Base-by-base conservation (phyloP, 2,797 vertebrate genomes). In the Decapterus maruadsi region DNA sequence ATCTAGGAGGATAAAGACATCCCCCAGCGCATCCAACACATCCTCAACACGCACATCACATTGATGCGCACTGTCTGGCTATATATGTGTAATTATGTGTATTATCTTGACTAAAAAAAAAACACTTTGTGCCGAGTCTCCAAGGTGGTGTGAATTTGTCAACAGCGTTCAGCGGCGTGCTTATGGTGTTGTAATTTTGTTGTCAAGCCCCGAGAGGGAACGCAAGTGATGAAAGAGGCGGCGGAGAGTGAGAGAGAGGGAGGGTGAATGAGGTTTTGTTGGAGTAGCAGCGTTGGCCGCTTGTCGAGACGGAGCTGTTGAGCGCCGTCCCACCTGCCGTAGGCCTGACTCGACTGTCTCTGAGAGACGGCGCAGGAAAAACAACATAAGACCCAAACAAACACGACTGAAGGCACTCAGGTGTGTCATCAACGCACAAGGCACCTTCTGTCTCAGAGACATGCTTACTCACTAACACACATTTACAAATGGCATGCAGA, bases 391-490 rank as follows among this genome's bases (percentile, higher is more conserved):
- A 89, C 89, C 77, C 85, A 87, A 91, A 93, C 88, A 94, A 89
- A 94, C 86, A 81, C 45, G 68, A 76, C 82, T 82, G 61, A 83
- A 90, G 80, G 87, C 85, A 77, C 92, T 93, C 93, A 94, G 94
- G 94, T 95, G 93, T 92, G 89, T 87, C 78, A 79, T 84, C 89
- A 60, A 76, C 38, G 81, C 85, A 91, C 87, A 64, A 78, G 76
- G 84, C 82, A 46, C 90, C 87, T 83, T 87, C 91, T 93, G 93
- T 85, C 93, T 86, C 68, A n/a, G 63, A 91, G 90, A 92, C 90
- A 83, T 78, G 81, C 88, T 80, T 78, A 84, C 82, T 85, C 90
- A 72, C 89, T 57, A 68, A 81, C 71, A 54, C 50, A 64, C 77
- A 17, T 77, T 77, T 67, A 78, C 73, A 89, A 81, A 84, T 68